Percentiles rank a stretch among this genome's conserved stretches.
Conservation (phyloP, 2,113 vertebrate genomes). For the Cranoglanis bouderius region DNA sequence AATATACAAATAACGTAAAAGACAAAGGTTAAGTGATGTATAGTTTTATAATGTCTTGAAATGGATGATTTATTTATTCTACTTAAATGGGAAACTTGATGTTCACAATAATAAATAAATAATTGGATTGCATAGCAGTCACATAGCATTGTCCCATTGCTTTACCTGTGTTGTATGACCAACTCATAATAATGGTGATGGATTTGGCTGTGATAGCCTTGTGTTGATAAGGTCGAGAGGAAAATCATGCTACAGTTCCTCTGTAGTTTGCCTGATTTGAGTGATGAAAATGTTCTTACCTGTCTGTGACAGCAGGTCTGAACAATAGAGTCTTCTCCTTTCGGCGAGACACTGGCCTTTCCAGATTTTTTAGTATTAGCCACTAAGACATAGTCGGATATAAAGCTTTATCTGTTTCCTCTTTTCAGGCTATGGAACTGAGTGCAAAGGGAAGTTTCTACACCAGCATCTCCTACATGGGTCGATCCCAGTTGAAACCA, state of each 20-base stretch:
- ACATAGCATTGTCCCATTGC: neutral
- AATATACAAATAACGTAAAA: constrained; percentile 11
- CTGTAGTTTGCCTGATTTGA: neutral
- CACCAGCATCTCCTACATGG: constrained; percentile 43
- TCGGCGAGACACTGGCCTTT: neutral
- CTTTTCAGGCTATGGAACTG: constrained; percentile 65
- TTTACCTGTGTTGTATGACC: neutral
- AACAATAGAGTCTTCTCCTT: neutral
- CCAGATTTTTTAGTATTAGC: constrained; percentile 31
- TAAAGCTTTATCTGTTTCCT: constrained; percentile 72
- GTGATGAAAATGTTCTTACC: constrained; percentile 27
- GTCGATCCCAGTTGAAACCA: constrained; percentile 33
- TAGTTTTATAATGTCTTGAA: neutral
- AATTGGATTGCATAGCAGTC: neutral
- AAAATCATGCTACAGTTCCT: neutral
- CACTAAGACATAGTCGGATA: constrained; percentile 62
- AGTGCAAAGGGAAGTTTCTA: constrained; percentile 69
- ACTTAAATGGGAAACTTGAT: neutral
- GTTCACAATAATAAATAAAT: neutral
- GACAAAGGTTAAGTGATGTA: neutral
- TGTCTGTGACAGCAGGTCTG: constrained; percentile 10
- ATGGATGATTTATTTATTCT: neutral
- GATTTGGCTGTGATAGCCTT: neutral
- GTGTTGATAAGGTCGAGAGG: neutral
- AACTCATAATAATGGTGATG: neutral